Evolutionary conservation across 2,113 vertebrate genomes (phyloP), one percentile per base, ranked within the genome.

Genomic region (Corythoichthys intestinalis): DNA sequence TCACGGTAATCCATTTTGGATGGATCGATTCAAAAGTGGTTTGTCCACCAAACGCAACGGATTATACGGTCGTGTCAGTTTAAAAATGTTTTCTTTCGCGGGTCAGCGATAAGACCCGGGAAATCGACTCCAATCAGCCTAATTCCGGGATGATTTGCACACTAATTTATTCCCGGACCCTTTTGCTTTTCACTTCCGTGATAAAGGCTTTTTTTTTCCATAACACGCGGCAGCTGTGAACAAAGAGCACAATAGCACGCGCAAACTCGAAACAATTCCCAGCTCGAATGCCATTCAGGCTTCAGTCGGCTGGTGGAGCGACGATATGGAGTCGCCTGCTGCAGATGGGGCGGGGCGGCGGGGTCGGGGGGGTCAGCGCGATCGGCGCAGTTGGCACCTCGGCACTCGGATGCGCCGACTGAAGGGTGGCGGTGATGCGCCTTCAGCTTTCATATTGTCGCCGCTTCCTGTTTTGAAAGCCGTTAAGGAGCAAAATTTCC

Each of bases 381-480:
- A 87, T 83, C 88, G 89, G 87, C 85, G 86, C 85, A 88, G 86
- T 90, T 88, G 88, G 86, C 88, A 89, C 84, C 84, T 83, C 87
- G 86, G 84, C 87, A 87, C 79, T 37, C 81, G 79, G 84, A 88
- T 89, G 83, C 79, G 79, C 70, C 71, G 65, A 76, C 70, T 85
- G 79, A 84, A 79, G 83, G 73, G 53, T 59, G 74, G 68, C 73
- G 66, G 67, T 68, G 77, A 75, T 66, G 86, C 60, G 73, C 87
- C 86, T 87, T 85, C 76, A 82, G 65, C 81, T 82, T 77, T 83
- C 88, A 82, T 85, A 89, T 92, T 91, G 86, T 91, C 81, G 77
- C 76, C 2, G 86, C 85, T 93, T 92, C 91, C 91, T 92, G 92
- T 93, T 93, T 92, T 91, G 90, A 93, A 92, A 93, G 87, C 89